Conservation (phyloP, 2,797 vertebrate species). For the Erpetoichthys calabaricus region DNA sequence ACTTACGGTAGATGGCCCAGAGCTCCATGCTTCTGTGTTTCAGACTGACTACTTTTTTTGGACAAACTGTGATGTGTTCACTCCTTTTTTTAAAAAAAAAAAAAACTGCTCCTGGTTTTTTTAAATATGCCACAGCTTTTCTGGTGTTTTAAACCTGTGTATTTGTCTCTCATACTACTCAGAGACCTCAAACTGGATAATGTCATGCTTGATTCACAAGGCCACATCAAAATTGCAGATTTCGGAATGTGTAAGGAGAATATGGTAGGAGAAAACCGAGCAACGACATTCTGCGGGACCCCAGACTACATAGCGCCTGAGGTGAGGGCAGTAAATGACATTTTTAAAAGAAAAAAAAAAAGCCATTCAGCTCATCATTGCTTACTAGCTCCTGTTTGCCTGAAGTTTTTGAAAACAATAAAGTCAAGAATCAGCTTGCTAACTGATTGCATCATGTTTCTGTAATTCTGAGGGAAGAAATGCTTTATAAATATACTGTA, state of each 20-base stretch:
- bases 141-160: no score
- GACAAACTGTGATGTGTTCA: neutral
- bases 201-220: constrained; percentile 81
- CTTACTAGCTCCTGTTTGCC: neutral
- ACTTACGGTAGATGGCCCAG: no score
- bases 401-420: neutral
- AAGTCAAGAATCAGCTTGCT: no score
- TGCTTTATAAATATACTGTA: no score
- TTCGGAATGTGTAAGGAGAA: constrained; percentile 98
- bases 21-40: no score
- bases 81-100: neutral
- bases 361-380: neutral
- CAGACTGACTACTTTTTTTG: neutral
- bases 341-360: neutral
- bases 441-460: no score
- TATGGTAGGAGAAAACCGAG: constrained; percentile 56
- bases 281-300: constrained; percentile 90
- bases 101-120: no score
- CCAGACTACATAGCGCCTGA: constrained; percentile 95
- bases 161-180: constrained; percentile 4
- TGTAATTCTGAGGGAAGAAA: no score
- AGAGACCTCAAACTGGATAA: constrained; percentile 97
- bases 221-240: constrained; percentile 94
- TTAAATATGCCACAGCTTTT: no score
- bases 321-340: constrained; percentile 36